Conservation (phyloP, 2,888 invertebrate genomes). For the Sinelater perroti region DNA sequence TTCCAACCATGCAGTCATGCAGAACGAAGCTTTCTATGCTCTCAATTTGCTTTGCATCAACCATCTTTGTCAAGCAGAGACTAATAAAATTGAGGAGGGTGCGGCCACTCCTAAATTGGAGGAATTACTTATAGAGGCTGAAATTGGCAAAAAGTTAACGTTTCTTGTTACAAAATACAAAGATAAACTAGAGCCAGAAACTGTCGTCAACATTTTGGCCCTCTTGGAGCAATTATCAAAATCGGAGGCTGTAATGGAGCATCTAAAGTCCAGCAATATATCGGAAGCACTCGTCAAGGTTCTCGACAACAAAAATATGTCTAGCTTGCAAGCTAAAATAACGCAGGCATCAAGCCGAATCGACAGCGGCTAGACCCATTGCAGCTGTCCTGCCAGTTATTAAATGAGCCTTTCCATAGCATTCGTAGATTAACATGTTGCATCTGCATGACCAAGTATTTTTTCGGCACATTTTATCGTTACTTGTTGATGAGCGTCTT, state of each 20-base stretch:
- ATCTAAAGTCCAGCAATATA: conserved; percentile 49
- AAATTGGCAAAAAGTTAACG: conserved; percentile 54
- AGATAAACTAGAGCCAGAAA: conserved; percentile 55
- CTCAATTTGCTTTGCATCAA: conserved; percentile 69
- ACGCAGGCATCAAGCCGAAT: conserved; percentile 8
- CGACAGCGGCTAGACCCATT: conserved; percentile 13
- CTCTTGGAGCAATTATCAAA: conserved; percentile 51
- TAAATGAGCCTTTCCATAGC: conserved; percentile 9
- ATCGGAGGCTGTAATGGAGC: conserved; percentile 44
- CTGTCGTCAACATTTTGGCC: conserved; percentile 53
- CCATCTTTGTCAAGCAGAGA: conserved; percentile 50
- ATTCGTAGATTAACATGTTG: conserved; percentile 11
- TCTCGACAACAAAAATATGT: conserved; percentile 27
- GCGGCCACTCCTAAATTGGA: not conserved
- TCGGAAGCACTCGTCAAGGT: conserved; percentile 33
- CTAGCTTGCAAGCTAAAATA: conserved; percentile 30
- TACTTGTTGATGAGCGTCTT: conserved; percentile 18
- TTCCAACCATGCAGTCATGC: conserved; percentile 87
- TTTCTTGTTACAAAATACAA: conserved; percentile 54
- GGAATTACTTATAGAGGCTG: conserved; percentile 46
- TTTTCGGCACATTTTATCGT: conserved; percentile 26
- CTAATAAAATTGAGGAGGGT: not conserved
- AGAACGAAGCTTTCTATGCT: conserved; percentile 81
- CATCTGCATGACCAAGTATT: conserved; percentile 30
- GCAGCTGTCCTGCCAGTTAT: conserved; percentile 14